Evolutionary conservation across 2,113 vertebrate genomes (phyloP).

Genomic region (Myodes glareolus): DNA sequence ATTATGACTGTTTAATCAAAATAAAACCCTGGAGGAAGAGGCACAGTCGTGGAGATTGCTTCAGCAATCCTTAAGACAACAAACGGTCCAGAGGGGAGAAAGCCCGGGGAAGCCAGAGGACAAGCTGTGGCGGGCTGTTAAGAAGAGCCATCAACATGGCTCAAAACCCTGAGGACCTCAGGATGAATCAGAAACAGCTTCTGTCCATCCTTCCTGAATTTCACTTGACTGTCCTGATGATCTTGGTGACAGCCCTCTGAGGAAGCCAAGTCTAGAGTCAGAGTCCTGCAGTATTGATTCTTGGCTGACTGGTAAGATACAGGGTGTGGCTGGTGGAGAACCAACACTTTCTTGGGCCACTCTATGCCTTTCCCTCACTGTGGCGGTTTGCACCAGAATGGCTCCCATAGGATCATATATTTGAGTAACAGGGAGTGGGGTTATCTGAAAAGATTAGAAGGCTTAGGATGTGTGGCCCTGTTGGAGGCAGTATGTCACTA

Average conservation of each 20-base stretch:
- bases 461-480: too few relatives aligned
- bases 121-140: too few relatives aligned
- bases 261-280: neutral
- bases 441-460: neutral
- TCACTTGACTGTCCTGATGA: neutral
- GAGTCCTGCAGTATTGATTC: too few relatives aligned
- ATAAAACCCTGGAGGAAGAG: constrained; percentile 48
- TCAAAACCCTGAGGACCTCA: fast-evolving
- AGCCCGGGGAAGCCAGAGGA: neutral
- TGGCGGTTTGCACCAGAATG: neutral
- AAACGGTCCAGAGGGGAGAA: neutral
- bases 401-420: neutral
- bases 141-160: neutral
- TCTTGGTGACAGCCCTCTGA: neutral
- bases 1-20: constrained; percentile 68
- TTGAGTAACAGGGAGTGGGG: neutral
- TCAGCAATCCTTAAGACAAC: neutral
- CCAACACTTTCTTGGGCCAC: neutral
- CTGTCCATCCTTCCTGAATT: neutral
- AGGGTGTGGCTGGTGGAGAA: neutral
- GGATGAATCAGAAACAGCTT: neutral
- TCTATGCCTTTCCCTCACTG: neutral
- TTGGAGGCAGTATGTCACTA: neutral
- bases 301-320: neutral
- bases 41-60: neutral